phyloP scores from a whole-genome alignment of 2,113 vertebrate species.

The Stigmatopora nigra region DNA sequence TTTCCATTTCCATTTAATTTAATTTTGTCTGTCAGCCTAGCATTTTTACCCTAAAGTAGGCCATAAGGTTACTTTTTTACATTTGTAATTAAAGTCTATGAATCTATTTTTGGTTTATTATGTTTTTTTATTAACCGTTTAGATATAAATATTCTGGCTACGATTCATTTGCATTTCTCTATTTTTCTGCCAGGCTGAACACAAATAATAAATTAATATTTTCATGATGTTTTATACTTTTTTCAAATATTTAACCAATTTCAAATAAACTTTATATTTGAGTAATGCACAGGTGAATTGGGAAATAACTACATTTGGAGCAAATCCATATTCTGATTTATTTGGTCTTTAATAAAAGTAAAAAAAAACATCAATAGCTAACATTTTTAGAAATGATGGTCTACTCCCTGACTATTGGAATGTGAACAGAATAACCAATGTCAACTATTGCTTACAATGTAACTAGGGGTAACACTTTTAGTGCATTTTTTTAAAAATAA shows the following conservation, averaged over 20 bases:
- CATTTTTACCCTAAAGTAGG: not conserved
- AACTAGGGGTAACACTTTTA: not conserved
- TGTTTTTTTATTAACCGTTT: not conserved
- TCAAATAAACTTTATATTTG: no score
- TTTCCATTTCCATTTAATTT: not conserved
- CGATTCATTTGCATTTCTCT: not conserved
- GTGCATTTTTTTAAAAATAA: not conserved
- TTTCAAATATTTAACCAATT: not conserved
- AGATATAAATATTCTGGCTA: not conserved
- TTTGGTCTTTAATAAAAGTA: no score
- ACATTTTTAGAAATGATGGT: not conserved
- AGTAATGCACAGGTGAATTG: no score
- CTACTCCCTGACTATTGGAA: not conserved
- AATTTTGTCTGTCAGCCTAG: not conserved
- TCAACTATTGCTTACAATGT: not conserved
- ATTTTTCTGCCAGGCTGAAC: not conserved
- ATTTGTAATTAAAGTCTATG: no score
- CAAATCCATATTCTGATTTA: no score
- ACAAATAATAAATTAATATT: not conserved
- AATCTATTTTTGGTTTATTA: no score
- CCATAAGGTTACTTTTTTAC: no score
- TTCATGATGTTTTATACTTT: not conserved
- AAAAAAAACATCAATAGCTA: no score
- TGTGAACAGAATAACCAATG: not conserved
- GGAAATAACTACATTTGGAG: no score